Evolutionary conservation across 1,140 invertebrate genomes (phyloP), one percentile per base, ranked within the genome.

Genomic region (Ceratina calcarata): DNA sequence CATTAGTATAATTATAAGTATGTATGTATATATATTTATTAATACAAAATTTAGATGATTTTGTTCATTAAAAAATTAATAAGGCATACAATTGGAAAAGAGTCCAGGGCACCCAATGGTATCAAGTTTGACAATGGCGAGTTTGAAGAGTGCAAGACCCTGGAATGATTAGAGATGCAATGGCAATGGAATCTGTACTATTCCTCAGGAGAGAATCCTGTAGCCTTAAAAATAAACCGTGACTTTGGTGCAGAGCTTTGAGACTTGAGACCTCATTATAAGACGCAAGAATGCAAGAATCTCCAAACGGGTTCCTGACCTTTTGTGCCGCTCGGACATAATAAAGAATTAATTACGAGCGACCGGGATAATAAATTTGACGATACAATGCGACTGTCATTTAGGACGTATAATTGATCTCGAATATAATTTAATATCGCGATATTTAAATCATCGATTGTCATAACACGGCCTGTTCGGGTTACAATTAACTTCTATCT

Each of bases 401-500:
- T 20, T 12, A n/a, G 10, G 3, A 2, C 37, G 55, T 16, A 51
- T 3, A 51, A 69, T 51, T 76, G 20, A 37, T 69, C 74, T 10
- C 32, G 2, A 70, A 45, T 45, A 22, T 51, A 62, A 71, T 55
- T 78, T 55, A 27, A 64, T 18, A 24, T 72, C 27, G 20, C 68
- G 51, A 27, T 64, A 22, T 78, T 78, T 72, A 49, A 78, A 71
- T 58, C 60, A 49, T 65, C 69, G 49, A 55, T 49, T 27, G 60
- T 53, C 49, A 12, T 45, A 45, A 45, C 13, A 8, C 16, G 24
- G 1, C 10, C 10, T 37, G n/a, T 27, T 32, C 24, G 15, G 57
- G 13, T 37, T 57, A 60, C 49, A 60, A 60, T 18, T 78, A 64
- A 78, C 71, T 78, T 78, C 45, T 68, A 78, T 8, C 60, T 10